Evolutionary conservation across 2,113 vertebrate species (phyloP).

Genomic region (Setophaga coronata): DNA sequence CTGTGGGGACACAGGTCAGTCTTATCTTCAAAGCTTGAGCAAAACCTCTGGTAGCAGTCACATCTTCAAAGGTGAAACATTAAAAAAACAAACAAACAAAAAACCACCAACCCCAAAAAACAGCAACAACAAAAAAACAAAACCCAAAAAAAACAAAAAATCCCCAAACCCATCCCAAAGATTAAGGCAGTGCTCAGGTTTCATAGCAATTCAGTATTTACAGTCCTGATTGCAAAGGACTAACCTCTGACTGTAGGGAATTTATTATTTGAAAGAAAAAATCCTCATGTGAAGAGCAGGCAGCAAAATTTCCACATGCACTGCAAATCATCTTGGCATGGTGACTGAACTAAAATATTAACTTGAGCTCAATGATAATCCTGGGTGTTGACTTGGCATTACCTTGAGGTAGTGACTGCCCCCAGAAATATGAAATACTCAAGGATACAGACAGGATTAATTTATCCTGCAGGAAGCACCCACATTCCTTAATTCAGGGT

Average conservation of each 20-base stretch:
- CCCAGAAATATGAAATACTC: neutral
- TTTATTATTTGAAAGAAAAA: neutral
- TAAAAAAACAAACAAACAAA: neutral
- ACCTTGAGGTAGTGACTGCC: neutral
- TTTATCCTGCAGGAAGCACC: neutral
- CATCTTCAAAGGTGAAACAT: neutral
- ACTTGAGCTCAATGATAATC: neutral
- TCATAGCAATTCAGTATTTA: neutral
- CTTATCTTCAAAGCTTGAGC: neutral
- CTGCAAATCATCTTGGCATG: neutral
- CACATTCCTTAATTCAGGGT: neutral
- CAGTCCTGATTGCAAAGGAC: neutral
- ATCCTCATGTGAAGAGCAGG: neutral
- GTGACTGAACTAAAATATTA: neutral
- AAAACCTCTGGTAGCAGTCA: neutral
- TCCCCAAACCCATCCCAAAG: neutral
- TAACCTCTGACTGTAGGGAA: neutral
- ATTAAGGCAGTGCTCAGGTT: neutral
- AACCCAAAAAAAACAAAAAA: no score
- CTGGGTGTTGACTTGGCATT: neutral
- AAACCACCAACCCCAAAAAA: no score
- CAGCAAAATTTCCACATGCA: neutral
- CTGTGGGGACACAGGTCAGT: neutral
- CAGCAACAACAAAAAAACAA: neutral
- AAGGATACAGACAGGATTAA: neutral